Percentiles rank a stretch among this genome's conserved stretches.
Conservation (phyloP, 2,797 vertebrate genomes). For the Tapirus indicus region DNA sequence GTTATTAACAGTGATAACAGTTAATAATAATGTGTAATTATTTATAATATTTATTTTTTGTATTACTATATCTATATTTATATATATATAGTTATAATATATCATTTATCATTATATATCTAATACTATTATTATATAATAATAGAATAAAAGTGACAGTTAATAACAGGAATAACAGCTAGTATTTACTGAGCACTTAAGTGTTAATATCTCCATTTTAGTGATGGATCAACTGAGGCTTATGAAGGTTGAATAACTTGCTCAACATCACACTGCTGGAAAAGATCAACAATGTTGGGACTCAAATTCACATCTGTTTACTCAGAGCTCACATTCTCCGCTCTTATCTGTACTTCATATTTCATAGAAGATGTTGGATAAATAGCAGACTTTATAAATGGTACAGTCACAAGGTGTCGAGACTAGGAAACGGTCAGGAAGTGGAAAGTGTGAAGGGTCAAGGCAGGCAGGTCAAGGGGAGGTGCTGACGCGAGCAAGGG, state of each 20-base stretch:
- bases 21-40: background rate
- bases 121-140: background rate
- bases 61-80: background rate
- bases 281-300: background rate
- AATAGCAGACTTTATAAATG: background rate
- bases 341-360: background rate
- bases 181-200: background rate
- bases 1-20: background rate
- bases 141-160: background rate
- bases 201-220: background rate
- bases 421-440: background rate
- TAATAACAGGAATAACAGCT: background rate
- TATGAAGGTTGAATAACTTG: background rate
- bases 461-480: background rate
- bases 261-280: background rate
- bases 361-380: background rate
- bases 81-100: background rate
- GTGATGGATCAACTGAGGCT: background rate
- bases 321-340: background rate
- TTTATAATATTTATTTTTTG: background rate
- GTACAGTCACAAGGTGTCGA: background rate
- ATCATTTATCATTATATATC: background rate
- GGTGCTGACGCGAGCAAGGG: fast-evolving
- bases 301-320: background rate
- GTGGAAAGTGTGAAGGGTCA: background rate